phyloP scores from a whole-genome alignment of 2,888 invertebrate genomes.

The Teinopalpus imperialis region DNA sequence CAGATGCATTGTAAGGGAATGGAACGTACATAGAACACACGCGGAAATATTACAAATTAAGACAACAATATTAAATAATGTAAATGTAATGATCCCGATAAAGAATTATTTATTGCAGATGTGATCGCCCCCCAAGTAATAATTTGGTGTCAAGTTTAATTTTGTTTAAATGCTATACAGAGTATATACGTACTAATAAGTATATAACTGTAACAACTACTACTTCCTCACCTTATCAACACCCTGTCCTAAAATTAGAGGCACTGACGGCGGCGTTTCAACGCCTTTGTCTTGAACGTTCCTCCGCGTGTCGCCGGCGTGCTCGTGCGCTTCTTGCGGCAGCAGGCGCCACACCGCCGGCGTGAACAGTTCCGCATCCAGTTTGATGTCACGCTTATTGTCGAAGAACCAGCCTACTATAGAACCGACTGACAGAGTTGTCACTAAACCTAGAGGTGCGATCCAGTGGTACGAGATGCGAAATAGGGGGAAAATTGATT shows the following conservation, averaged over 20 bases:
- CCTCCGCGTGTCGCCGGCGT: conserved; percentile 45
- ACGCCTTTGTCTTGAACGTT: conserved; percentile 31
- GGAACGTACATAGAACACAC: no score
- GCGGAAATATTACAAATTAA: no score
- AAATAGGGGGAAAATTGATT: conserved; percentile 86
- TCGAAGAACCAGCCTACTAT: conserved; percentile 77
- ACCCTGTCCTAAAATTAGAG: conserved; percentile 51
- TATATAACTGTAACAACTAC: background rate
- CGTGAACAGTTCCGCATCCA: conserved; percentile 68
- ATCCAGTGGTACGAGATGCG: conserved; percentile 92
- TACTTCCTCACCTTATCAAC: conserved; percentile 35
- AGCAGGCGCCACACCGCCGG: conserved; percentile 59
- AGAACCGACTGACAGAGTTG: conserved; percentile 86
- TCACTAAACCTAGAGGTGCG: conserved; percentile 86
- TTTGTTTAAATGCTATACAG: no score
- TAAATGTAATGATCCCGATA: no score
- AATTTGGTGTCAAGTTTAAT: no score
- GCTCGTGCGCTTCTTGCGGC: conserved; percentile 50
- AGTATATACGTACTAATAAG: no score
- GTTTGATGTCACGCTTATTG: conserved; percentile 38
- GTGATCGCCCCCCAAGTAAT: no score
- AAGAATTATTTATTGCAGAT: no score
- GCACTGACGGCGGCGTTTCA: conserved; percentile 43
- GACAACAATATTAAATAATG: no score
- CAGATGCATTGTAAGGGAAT: no score